A percentile compares a stretch with the other conserved stretches of the same genome.
Evolutionary conservation across 1,140 invertebrate species (phyloP).

Genomic region (Anoplolepis gracilipes): DNA sequence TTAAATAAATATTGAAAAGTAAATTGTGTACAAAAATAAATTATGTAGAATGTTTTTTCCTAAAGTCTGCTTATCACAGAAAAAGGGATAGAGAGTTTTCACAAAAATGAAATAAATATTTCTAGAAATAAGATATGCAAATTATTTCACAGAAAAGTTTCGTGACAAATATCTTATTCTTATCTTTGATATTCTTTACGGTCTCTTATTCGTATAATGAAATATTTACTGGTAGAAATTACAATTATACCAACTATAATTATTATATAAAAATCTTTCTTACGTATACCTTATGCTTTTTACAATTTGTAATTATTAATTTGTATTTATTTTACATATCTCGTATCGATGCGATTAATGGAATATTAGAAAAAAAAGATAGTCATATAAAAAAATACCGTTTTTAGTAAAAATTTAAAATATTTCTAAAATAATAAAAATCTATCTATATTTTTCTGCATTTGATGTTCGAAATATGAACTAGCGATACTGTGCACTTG

Average conservation of each 20-base stretch:
- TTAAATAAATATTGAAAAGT: neutral
- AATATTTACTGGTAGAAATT: neutral
- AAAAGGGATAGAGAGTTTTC: neutral
- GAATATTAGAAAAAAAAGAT: too few relatives aligned
- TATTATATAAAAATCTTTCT: neutral
- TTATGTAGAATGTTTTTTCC: neutral
- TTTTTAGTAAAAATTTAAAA: too few relatives aligned
- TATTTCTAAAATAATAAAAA: too few relatives aligned
- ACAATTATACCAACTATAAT: neutral
- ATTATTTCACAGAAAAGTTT: neutral
- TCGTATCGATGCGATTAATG: too few relatives aligned
- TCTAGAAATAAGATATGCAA: neutral
- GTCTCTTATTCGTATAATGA: neutral
- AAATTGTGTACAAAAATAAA: neutral
- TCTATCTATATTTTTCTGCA: neutral
- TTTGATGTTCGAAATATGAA: neutral
- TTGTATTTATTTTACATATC: neutral
- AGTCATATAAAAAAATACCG: too few relatives aligned
- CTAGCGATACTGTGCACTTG: neutral
- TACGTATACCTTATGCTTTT: neutral
- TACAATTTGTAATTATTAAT: neutral
- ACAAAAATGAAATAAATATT: neutral
- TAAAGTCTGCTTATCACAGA: neutral
- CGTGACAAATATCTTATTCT: neutral
- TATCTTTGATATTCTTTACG: neutral